Conservation (phyloP, 2,113 vertebrate genomes). For the Parotia lawesii region DNA sequence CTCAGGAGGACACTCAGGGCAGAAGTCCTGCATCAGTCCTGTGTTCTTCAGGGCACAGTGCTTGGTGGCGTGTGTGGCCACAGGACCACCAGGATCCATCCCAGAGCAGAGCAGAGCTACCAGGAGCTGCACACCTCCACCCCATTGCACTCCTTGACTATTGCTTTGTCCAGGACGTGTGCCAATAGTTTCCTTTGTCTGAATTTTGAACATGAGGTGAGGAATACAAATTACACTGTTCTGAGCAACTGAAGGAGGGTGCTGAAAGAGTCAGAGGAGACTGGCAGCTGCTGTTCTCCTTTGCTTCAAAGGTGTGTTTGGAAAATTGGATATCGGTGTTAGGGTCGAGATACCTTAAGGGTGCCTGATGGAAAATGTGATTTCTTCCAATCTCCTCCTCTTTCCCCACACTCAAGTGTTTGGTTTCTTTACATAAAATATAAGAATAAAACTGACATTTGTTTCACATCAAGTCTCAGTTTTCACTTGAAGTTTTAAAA, state of each 20-base stretch:
- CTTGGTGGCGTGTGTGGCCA: neutral
- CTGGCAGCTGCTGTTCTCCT: neutral
- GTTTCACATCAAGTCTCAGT: neutral
- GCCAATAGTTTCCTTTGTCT: neutral
- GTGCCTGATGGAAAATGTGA: slow-evolving; percentile 14
- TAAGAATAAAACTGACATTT: neutral
- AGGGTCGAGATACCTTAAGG: neutral
- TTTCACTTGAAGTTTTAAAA: neutral
- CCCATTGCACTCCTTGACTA: neutral
- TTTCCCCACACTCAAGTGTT: neutral
- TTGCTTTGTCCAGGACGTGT: rapidly evolving
- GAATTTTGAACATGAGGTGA: neutral
- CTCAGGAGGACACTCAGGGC: no score
- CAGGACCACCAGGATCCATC: rapidly evolving
- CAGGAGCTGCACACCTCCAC: neutral
- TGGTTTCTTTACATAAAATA: slow-evolving; percentile 12
- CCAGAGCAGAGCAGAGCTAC: neutral
- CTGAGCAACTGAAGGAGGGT: neutral
- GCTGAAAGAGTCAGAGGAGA: neutral
- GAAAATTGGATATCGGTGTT: neutral
- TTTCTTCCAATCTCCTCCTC: neutral
- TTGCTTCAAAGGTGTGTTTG: neutral
- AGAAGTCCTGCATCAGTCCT: neutral
- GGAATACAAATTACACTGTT: neutral
- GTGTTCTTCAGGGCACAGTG: neutral